Evolutionary conservation across 2,797 vertebrate genomes (phyloP), one percentile per base, ranked within the genome.

Genomic region (Ctenosaura bakeri): DNA sequence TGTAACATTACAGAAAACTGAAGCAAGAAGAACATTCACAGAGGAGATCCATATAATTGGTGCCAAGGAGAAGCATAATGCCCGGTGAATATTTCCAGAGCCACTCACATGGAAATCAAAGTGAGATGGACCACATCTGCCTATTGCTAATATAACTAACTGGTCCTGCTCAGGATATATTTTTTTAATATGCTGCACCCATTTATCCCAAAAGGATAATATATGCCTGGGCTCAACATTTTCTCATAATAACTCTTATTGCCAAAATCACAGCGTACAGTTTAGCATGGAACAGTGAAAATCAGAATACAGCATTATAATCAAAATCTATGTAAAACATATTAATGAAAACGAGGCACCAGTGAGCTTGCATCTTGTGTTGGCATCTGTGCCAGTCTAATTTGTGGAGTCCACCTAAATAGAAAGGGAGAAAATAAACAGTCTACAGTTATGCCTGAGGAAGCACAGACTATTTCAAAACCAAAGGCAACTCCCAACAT

Each of bases 381-480:
- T 93, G 79, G 64, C 89, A 77, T 84, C 73, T 91, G 88, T 83
- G 85, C 83, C 94, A 93, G 89, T 91, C 94, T 92, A 89, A 82
- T 79, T 89, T 32, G 93, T 87, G 92, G 94, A 92, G 90, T 95
- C 92, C 93, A 93, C 93, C 96, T 97, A 92, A 89, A 93, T 88
- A 92, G 81, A 86, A 92, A 96, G 83, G 95, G 93, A 96, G 84
- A 95, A 69, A 93, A 96, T 86, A 96, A 91, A 89, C 95, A 95
- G 89, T 89, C 74, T 69, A 93, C 91, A 96, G 91, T 81, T 86
- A 86, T 46, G 18, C 10, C 26, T 64, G 76, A 32, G n/a, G 83
- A 90, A 87, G 71, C 3, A 71, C 29, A 46, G 29, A 12, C 38
- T 50, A 59, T 54, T 24, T 80, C 8, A 24, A 85, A 83, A 90